These are phyloP conservation scores for Galleria mellonella DNA, from an alignment of 1,140 invertebrate species.

Conservation along the genomic window DNA sequence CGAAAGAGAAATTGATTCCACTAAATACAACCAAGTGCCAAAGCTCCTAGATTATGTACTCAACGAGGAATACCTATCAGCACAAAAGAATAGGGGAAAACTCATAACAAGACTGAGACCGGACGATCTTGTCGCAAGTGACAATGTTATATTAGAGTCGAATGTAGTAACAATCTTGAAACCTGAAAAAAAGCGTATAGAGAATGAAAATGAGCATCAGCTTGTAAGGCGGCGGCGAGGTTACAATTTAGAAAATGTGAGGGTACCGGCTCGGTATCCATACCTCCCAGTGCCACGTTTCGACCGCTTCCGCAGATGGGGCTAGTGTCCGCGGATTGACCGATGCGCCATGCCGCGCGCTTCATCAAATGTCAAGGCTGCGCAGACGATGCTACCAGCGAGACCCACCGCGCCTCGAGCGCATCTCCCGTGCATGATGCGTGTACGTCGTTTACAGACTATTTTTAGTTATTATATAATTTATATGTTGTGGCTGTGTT, in stretches of 20 bases:
- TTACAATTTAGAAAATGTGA: slow-evolving; percentile 71
- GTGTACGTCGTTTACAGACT: slow-evolving; percentile 27
- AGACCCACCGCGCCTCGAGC: slow-evolving; percentile 22
- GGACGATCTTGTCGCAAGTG: slow-evolving; percentile 51
- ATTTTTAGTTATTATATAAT: slow-evolving; percentile 27
- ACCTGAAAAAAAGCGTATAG: slow-evolving; percentile 31
- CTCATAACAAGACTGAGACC: slow-evolving; percentile 51
- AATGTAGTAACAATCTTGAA: slow-evolving; percentile 57
- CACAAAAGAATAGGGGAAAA: slow-evolving; percentile 51
- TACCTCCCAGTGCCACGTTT: slow-evolving; percentile 52
- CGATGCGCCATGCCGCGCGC: slow-evolving; percentile 14
- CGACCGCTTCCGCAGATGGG: slow-evolving; percentile 59
- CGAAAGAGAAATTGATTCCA: slow-evolving; percentile 53
- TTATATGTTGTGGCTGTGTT: slow-evolving; percentile 62
- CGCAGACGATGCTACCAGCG: slow-evolving; percentile 28
- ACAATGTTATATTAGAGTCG: slow-evolving; percentile 67
- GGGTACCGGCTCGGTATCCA: slow-evolving; percentile 64
- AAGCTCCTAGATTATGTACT: slow-evolving; percentile 48
- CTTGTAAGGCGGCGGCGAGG: slow-evolving; percentile 59
- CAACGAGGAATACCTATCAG: slow-evolving; percentile 38
- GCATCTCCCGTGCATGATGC: slow-evolving; percentile 27
- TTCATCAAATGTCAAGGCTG: slow-evolving; percentile 62
- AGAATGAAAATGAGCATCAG: slow-evolving; percentile 23
- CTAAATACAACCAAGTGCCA: slow-evolving; percentile 44
- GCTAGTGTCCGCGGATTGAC: slow-evolving; percentile 36